Conservation (phyloP, 2,888 invertebrate species). For the Ypsolopha scabrella region DNA sequence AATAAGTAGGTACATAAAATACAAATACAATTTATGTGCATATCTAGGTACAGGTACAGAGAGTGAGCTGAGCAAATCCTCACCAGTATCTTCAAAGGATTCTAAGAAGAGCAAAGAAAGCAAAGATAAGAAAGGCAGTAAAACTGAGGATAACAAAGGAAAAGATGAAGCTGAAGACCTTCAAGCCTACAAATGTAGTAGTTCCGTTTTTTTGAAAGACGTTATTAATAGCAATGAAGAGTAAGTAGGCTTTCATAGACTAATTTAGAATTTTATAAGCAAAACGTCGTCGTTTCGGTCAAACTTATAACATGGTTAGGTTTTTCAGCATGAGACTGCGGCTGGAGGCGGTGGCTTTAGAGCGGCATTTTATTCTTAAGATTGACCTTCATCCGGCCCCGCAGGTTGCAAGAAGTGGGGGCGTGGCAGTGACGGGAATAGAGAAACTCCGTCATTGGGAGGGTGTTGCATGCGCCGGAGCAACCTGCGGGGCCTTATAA, state of each 20-base stretch:
- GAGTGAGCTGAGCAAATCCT: slow-evolving; percentile 84
- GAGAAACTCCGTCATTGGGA: too few relatives aligned
- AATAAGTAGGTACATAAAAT: slow-evolving; percentile 13
- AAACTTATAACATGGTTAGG: too few relatives aligned
- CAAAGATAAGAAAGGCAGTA: slow-evolving; percentile 72
- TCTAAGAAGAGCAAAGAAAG: slow-evolving; percentile 81
- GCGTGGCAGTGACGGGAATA: too few relatives aligned
- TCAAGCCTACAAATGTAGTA: slow-evolving; percentile 74
- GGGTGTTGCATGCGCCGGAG: too few relatives aligned
- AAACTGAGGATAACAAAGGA: slow-evolving; percentile 58
- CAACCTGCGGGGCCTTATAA: too few relatives aligned
- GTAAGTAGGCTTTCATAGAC: slow-evolving; percentile 46
- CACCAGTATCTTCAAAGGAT: slow-evolving; percentile 81
- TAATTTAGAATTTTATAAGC: too few relatives aligned
- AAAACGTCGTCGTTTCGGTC: too few relatives aligned
- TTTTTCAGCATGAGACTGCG: too few relatives aligned
- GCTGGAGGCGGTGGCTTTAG: too few relatives aligned
- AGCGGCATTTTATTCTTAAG: too few relatives aligned
- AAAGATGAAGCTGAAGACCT: slow-evolving; percentile 75
- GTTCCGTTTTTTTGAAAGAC: slow-evolving; percentile 80
- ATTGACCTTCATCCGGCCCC: too few relatives aligned
- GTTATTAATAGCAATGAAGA: slow-evolving; percentile 80
- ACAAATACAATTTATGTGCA: background rate
- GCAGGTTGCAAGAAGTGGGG: too few relatives aligned
- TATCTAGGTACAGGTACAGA: slow-evolving; percentile 73